A percentile compares a stretch with the other conserved stretches of the same genome.
Evolutionary conservation across 2,888 invertebrate genomes (phyloP).

Genomic region (Netelia virgata): DNA sequence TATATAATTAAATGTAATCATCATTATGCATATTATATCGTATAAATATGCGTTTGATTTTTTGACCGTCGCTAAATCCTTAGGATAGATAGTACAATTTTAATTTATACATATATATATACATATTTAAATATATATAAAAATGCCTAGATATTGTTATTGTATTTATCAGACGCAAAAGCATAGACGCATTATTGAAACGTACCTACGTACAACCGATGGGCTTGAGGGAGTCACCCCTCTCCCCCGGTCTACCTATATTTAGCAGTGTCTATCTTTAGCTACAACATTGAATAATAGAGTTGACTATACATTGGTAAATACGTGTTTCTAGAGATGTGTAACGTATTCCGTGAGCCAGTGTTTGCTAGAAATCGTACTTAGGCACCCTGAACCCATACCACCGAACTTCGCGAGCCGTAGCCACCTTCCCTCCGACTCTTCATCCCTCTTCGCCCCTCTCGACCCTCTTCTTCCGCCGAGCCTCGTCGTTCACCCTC

Average conservation of each 20-base stretch:
- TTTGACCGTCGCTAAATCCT: conserved; percentile 38
- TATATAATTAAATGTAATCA: conserved; percentile 45
- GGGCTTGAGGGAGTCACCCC: conserved; percentile 70
- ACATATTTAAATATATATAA: conserved; percentile 63
- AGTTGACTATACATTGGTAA: conserved; percentile 81
- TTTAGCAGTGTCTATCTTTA: conserved; percentile 81
- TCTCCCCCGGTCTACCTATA: conserved; percentile 72
- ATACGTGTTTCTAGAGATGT: conserved; percentile 80
- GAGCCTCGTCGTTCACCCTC: neutral
- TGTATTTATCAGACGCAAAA: conserved; percentile 54
- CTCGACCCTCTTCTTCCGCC: neutral
- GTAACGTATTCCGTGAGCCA: conserved; percentile 76
- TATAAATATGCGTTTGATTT: conserved; percentile 37
- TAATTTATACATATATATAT: conserved; percentile 52
- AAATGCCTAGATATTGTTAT: conserved; percentile 53
- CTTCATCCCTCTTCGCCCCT: conserved; percentile 16
- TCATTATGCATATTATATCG: conserved; percentile 64
- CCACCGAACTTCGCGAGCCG: conserved; percentile 14
- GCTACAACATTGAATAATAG: conserved; percentile 80
- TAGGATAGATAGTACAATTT: conserved; percentile 53
- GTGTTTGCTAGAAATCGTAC: conserved; percentile 77
- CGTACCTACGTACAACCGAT: conserved; percentile 61
- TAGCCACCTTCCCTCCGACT: conserved; percentile 3
- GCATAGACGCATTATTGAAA: conserved; percentile 49
- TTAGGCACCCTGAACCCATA: conserved; percentile 62